A percentile compares a stretch with the other conserved stretches of the same genome.
Conservation (phyloP, 2,888 invertebrate genomes). For the Rugalucina vietnamica region DNA sequence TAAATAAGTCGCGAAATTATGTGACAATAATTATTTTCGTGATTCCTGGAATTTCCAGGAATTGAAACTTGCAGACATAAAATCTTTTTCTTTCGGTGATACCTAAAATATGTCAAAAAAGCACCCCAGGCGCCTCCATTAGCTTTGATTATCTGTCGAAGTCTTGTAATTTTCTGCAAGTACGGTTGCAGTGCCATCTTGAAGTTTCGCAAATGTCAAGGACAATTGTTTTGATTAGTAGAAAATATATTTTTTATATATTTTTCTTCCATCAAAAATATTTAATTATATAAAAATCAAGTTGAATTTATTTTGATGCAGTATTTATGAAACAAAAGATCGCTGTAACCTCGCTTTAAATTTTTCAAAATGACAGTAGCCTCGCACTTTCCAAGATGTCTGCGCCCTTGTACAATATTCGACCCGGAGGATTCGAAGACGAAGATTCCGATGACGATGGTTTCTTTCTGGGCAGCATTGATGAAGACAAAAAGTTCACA, state of each 20-base stretch:
- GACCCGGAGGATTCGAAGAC: constrained; percentile 70
- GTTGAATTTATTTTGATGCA: too few species aligned
- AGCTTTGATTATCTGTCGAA: constrained; percentile 69
- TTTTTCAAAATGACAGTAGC: too few species aligned
- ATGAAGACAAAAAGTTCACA: neutral
- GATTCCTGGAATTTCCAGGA: too few species aligned
- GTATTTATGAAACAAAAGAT: too few species aligned
- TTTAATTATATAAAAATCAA: too few species aligned
- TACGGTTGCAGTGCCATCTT: constrained; percentile 52
- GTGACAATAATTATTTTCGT: constrained; percentile 24
- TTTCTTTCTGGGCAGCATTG: constrained; percentile 56
- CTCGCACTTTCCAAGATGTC: constrained; percentile 57
- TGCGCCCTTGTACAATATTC: constrained; percentile 51
- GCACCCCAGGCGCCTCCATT: constrained; percentile 75
- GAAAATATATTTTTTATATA: too few species aligned
- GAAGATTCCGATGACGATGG: constrained; percentile 71
- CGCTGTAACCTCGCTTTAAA: too few species aligned
- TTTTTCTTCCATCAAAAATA: too few species aligned
- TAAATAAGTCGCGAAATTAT: constrained; percentile 49
- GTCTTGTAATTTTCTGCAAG: constrained; percentile 63
- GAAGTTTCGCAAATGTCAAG: neutral
- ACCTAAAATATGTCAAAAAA: constrained; percentile 69
- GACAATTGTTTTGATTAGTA: neutral
- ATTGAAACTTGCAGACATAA: neutral
- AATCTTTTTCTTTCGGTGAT: neutral